These are phyloP conservation scores for Heterodera carotae DNA, from an alignment of 1,140 invertebrate genomes.

Conservation along the genomic window DNA sequence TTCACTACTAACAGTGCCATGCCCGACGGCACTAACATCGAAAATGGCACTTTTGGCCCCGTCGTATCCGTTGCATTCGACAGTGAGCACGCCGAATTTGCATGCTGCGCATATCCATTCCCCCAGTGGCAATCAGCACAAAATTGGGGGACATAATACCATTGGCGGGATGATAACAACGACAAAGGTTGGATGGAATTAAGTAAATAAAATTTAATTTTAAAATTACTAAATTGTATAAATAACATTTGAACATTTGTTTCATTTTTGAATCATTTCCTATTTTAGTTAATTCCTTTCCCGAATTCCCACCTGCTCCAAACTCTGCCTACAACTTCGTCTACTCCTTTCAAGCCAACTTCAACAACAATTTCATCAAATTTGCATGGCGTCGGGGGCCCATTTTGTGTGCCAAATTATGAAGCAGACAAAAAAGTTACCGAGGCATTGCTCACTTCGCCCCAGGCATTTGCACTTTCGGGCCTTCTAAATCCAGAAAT, in stretches of 20 bases:
- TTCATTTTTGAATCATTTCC: not conserved
- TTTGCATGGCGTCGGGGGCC: not conserved
- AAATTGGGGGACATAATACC: not conserved
- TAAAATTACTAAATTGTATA: too few relatives aligned
- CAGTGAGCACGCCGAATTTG: not conserved
- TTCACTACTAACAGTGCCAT: not conserved
- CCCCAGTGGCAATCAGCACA: not conserved
- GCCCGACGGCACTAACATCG: too few relatives aligned
- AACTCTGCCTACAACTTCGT: not conserved
- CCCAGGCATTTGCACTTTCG: conserved; percentile 23
- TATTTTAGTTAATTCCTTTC: not conserved
- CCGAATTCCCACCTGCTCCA: not conserved
- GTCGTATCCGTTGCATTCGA: not conserved
- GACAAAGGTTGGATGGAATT: not conserved
- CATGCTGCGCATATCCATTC: not conserved
- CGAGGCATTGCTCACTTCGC: conserved; percentile 26
- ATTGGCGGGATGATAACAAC: not conserved
- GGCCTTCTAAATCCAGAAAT: conserved; percentile 14
- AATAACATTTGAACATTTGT: too few relatives aligned
- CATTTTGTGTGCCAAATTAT: conserved; percentile 8
- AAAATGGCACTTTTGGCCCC: not conserved
- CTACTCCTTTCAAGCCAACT: not conserved
- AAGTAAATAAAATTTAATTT: not conserved
- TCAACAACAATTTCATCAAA: not conserved
- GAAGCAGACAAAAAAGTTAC: conserved; percentile 15